Percentiles rank a stretch among this genome's conserved stretches.
Conservation (phyloP, 2,113 vertebrate species). For the Lagopus leucura region DNA sequence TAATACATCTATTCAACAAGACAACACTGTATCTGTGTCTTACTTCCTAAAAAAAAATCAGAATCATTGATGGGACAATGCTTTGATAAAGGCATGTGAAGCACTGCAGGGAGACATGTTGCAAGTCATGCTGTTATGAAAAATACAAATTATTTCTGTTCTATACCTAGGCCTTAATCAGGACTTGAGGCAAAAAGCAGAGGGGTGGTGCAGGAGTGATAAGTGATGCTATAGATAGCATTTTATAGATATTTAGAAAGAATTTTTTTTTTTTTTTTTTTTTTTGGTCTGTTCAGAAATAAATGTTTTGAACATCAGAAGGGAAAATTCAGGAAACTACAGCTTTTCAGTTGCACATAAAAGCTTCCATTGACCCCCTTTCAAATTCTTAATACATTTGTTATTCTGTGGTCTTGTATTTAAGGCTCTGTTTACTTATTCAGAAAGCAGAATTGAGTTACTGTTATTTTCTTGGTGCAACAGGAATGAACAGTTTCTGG, state of each 20-base stretch:
- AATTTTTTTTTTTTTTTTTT: neutral
- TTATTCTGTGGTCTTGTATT: neutral
- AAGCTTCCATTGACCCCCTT: neutral
- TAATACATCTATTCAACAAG: neutral
- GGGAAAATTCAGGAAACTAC: neutral
- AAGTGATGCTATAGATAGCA: neutral
- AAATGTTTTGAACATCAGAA: neutral
- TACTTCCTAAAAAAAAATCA: neutral
- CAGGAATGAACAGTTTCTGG: neutral
- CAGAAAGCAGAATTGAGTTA: neutral
- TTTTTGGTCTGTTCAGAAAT: neutral
- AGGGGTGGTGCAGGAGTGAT: neutral
- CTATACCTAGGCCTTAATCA: neutral
- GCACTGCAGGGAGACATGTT: neutral
- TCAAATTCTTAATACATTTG: neutral
- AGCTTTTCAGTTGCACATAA: neutral
- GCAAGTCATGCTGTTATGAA: neutral
- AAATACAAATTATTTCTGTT: neutral
- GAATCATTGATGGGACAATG: neutral
- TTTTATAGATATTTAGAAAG: neutral
- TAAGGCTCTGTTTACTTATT: neutral
- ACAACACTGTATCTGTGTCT: neutral
- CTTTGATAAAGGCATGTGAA: neutral
- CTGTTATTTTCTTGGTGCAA: neutral
- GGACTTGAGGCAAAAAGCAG: neutral